Evolutionary conservation across 2,888 invertebrate genomes (phyloP).

Genomic region (Serrognathus titanus): DNA sequence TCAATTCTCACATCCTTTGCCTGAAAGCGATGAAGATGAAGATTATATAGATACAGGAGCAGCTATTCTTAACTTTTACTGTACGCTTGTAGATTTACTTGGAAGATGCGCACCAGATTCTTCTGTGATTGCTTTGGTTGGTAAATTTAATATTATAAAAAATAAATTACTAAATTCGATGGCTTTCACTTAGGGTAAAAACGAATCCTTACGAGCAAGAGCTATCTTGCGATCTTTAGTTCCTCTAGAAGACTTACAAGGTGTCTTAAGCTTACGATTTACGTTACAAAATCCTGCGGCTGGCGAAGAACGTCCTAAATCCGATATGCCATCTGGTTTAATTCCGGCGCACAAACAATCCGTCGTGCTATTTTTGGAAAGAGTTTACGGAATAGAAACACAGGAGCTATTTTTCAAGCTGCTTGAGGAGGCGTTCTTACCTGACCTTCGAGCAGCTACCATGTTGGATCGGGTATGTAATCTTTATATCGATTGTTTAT

Average conservation of each 20-base stretch:
- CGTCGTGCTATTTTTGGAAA: constrained; percentile 92
- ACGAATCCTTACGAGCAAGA: constrained; percentile 94
- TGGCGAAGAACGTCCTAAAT: constrained; percentile 83
- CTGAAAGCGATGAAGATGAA: constrained; percentile 94
- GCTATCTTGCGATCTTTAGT: constrained; percentile 96
- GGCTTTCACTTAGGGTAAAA: constrained; percentile 91
- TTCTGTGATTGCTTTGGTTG: constrained; percentile 82
- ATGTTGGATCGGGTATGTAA: constrained; percentile 86
- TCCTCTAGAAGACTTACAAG: constrained; percentile 94
- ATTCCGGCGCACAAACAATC: constrained; percentile 98
- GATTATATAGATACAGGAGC: constrained; percentile 99
- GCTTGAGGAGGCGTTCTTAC: constrained; percentile 95
- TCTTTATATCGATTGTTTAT: not conserved
- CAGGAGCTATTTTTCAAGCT: constrained; percentile 93
- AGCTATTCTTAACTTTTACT: constrained; percentile 98
- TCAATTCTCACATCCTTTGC: constrained; percentile 83
- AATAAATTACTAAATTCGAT: constrained; percentile 15
- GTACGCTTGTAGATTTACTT: constrained; percentile 93
- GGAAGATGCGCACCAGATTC: constrained; percentile 96
- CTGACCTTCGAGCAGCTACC: constrained; percentile 94
- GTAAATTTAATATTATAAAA: constrained; percentile 37
- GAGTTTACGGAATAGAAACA: constrained; percentile 98
- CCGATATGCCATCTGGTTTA: constrained; percentile 91
- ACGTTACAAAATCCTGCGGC: constrained; percentile 86
- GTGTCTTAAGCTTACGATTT: constrained; percentile 91